Percentiles rank a stretch among this genome's conserved stretches.
phyloP scores from a whole-genome alignment of 1,140 invertebrate species.

The Caenorhabditis tropicalis region DNA sequence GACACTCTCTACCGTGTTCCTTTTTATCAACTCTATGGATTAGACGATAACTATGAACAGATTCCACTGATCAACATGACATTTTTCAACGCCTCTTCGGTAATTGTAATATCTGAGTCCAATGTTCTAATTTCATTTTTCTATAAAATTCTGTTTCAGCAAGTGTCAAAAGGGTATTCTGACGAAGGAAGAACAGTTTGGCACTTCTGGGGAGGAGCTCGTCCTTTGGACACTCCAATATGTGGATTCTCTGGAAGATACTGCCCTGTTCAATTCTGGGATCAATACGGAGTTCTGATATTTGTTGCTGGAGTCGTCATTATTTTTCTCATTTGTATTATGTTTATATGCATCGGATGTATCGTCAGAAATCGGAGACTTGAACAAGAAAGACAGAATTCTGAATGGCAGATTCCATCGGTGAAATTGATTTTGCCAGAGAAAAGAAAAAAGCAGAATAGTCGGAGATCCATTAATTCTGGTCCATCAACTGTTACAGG shows the following conservation, averaged over 20 bases:
- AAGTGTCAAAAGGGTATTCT: neutral
- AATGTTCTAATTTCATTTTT: neutral
- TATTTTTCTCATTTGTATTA: neutral
- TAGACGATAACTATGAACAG: constrained; percentile 38
- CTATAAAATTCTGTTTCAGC: neutral
- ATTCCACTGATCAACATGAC: constrained; percentile 36
- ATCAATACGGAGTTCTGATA: constrained; percentile 45
- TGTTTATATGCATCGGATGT: neutral
- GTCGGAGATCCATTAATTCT: constrained; percentile 53
- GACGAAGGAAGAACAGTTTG: constrained; percentile 6
- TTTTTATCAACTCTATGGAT: constrained; percentile 39
- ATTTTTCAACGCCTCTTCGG: constrained; percentile 1
- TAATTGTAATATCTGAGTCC: neutral
- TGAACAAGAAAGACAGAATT: constrained; percentile 48
- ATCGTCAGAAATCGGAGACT: constrained; percentile 20
- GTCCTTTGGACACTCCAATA: constrained; percentile 16
- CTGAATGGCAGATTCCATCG: constrained; percentile 53
- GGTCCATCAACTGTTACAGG: constrained; percentile 49
- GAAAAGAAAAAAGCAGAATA: constrained; percentile 53
- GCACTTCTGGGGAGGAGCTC: neutral
- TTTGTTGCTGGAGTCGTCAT: constrained; percentile 38
- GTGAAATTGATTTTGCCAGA: constrained; percentile 8
- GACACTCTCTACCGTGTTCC: constrained; percentile 45
- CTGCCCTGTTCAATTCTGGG: constrained; percentile 53
- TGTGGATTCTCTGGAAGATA: constrained; percentile 50